These are phyloP conservation scores for Pantelozetes paolii DNA, from an alignment of 2,888 invertebrate species.

Conservation along the genomic window DNA sequence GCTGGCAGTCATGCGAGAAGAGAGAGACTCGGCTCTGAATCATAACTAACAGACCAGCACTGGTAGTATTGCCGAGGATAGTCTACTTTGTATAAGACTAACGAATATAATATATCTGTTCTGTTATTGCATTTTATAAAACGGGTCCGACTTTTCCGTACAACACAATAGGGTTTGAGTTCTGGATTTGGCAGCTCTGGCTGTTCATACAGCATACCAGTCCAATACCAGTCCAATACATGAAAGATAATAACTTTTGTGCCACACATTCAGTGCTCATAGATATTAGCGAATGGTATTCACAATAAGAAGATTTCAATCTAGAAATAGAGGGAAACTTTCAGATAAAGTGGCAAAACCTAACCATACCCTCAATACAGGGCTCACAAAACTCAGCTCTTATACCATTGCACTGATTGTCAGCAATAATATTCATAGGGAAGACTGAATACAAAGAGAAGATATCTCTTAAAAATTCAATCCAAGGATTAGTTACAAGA, in stretches of 20 bases:
- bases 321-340: conserved; percentile 28
- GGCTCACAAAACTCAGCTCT: not conserved
- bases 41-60: conserved; percentile 24
- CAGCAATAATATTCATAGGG: not conserved
- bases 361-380: not conserved
- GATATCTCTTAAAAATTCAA: no score
- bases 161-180: conserved; percentile 20
- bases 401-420: not conserved
- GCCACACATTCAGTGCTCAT: conserved; percentile 2
- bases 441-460: no score
- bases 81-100: not conserved
- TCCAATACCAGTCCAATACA: conserved; percentile 24
- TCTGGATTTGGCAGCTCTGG: conserved; percentile 33
- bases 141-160: not conserved
- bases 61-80: not conserved
- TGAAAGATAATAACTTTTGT: conserved; percentile 31
- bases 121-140: conserved; percentile 16
- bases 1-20: conserved; percentile 30
- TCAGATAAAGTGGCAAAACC: conserved; percentile 12
- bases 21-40: conserved; percentile 23
- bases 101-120: conserved; percentile 8
- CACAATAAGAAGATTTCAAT: conserved; percentile 29
- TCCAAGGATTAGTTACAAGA: conserved; percentile 5
- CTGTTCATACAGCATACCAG: no score
- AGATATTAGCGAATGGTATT: not conserved